These are phyloP conservation scores for Seriola rivoliana DNA, from an alignment of 2,113 vertebrate species.

Conservation along the genomic window DNA sequence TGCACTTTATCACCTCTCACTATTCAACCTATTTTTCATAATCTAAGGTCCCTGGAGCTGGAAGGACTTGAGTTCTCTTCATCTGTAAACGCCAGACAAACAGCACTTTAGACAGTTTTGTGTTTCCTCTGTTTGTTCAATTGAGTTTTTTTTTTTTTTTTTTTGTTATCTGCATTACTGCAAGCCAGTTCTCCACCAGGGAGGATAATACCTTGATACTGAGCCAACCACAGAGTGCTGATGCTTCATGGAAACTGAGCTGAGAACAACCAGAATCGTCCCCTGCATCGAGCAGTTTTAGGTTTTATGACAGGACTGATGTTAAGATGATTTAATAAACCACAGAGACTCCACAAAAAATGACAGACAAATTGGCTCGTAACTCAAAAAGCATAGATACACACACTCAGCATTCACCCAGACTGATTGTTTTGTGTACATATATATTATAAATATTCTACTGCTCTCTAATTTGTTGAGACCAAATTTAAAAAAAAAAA, in stretches of 20 bases:
- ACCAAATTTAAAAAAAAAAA: no score
- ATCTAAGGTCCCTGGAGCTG: not conserved
- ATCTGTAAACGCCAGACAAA: not conserved
- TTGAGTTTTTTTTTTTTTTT: not conserved
- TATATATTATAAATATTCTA: no score
- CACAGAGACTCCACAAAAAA: not conserved
- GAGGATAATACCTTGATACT: not conserved
- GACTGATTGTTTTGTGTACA: no score
- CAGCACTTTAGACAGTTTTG: not conserved
- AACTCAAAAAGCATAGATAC: no score
- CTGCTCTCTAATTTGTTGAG: no score
- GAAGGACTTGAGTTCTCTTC: not conserved
- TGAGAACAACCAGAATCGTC: not conserved
- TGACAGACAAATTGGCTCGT: not conserved
- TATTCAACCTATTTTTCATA: not conserved
- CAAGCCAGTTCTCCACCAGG: not conserved
- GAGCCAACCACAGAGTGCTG: conserved; percentile 12
- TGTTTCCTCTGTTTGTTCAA: not conserved
- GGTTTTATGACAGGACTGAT: conserved; percentile 11
- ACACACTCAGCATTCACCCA: no score
- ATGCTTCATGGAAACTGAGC: conserved; percentile 4
- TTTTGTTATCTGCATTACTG: not conserved
- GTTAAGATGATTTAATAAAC: conserved; percentile 11
- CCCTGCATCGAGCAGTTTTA: not conserved
- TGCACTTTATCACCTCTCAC: not conserved